Conservation (phyloP, 2,113 vertebrate species). For the Pandion haliaetus region DNA sequence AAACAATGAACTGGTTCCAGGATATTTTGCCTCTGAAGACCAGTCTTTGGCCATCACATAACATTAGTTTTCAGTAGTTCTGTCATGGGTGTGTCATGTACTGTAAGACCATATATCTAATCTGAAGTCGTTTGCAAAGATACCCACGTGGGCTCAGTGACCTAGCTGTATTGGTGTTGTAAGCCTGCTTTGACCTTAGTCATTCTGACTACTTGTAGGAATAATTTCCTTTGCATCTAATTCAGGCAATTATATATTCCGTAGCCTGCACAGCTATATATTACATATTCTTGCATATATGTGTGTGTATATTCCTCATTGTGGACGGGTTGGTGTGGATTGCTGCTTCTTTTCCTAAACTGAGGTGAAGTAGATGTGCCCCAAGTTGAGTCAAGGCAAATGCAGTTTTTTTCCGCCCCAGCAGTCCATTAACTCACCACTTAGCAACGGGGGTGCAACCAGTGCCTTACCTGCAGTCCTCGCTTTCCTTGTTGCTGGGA, state of each 20-base stretch:
- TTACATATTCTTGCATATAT: neutral
- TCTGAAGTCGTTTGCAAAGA: neutral
- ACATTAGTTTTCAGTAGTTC: neutral
- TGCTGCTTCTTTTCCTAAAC: neutral
- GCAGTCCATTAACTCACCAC: neutral
- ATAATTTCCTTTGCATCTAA: neutral
- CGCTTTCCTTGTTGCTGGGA: neutral
- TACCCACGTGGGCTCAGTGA: neutral
- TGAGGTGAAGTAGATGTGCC: neutral
- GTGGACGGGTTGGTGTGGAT: neutral
- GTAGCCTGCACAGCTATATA: neutral
- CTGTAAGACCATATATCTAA: neutral
- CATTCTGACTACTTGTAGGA: neutral
- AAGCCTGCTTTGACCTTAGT: neutral
- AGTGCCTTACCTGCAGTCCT: neutral
- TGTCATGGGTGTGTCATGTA: neutral
- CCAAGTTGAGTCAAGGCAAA: neutral
- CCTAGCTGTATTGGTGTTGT: neutral
- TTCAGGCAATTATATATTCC: neutral
- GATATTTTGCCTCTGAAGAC: neutral
- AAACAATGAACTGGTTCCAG: neutral
- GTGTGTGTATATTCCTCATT: neutral
- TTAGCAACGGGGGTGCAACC: neutral
- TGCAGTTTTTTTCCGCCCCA: neutral
- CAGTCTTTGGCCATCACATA: neutral